A percentile compares a stretch with the other conserved stretches of the same genome.
phyloP scores from a whole-genome alignment of 2,797 vertebrate species.

The Enteromius treurensis region DNA sequence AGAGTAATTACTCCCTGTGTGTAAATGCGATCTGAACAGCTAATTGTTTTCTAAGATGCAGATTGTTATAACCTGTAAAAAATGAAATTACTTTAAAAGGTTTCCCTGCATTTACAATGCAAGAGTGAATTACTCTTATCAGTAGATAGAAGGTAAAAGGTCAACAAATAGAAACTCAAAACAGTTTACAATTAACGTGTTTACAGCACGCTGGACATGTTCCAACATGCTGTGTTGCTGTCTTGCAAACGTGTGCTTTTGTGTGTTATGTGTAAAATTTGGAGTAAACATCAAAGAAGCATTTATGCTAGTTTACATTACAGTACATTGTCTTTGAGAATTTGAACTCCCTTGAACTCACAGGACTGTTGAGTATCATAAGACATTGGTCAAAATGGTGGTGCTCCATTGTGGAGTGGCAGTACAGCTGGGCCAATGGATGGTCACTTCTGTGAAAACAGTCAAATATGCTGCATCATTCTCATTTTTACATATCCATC shows the following conservation, averaged over 20 bases:
- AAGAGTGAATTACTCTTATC: conserved; percentile 9
- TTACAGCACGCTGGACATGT: not conserved
- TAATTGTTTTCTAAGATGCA: not conserved
- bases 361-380: conserved; percentile 97
- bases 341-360: conserved; percentile 70
- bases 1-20: not conserved
- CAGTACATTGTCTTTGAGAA: not conserved
- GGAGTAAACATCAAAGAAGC: not conserved
- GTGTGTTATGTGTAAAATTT: not conserved
- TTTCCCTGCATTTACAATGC: not conserved
- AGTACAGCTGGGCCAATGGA: conserved; percentile 94
- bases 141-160: not conserved
- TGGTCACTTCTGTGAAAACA: conserved; percentile 87
- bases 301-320: not conserved
- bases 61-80: not conserved
- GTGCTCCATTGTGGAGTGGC: conserved; percentile 98
- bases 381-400: conserved; percentile 98
- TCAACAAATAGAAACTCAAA: not conserved
- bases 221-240: not conserved
- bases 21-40: not conserved
- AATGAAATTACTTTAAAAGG: not conserved
- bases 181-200: not conserved
- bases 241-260: no score
- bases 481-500: not conserved
- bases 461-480: conserved; percentile 3